Evolutionary conservation across 2,888 invertebrate genomes (phyloP), one percentile per base, ranked within the genome.

Genomic region (Pherbina coryleti): DNA sequence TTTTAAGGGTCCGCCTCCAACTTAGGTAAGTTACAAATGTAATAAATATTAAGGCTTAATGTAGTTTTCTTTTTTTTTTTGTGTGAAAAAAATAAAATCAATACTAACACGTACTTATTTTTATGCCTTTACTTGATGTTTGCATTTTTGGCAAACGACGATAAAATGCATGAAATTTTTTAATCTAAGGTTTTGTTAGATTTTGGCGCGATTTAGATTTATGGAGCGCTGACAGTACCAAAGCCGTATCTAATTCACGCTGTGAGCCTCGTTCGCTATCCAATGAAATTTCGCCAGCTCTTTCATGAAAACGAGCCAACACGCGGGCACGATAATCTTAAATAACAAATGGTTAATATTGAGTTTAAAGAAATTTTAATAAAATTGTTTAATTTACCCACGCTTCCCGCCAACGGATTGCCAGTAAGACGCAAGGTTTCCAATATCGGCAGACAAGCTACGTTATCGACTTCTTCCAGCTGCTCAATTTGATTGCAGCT

Each of bases 311-410:
- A 83, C 95, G 93, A 84, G 97, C 96, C 82, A 98, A 91, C 3
- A 97, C 95, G 86, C 96, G 95, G 0, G 97, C 94, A 84, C 98
- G 92, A 86, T 98, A 98, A 90, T 98, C 98, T 86, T 95, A 31
- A 76, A 60, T 28, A 3, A 60, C 4, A 9, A 34, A 55, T n/a
- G 34, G 1, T 34, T 34, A 64, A 11, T 64, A 8, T 53, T 7
- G 17, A 19, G 22, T 51, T 67, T 66, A 44, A 44, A 44, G 7
- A 19, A 44, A 44, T 31, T 37, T 37, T 67, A 5, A 19, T 17
- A 44, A 92, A 0, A 94, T 90, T 28, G 49, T 14, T 9, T 44
- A 53, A 82, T 84, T 83, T 81, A 89, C 89, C 90, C 60, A 90
- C 90, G 81, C 88, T 88, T 19, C 89, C 93, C 0, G 97, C 96